Evolutionary conservation across 2,797 vertebrate species (phyloP).

Genomic region (Chiroxiphia lanceolata): DNA sequence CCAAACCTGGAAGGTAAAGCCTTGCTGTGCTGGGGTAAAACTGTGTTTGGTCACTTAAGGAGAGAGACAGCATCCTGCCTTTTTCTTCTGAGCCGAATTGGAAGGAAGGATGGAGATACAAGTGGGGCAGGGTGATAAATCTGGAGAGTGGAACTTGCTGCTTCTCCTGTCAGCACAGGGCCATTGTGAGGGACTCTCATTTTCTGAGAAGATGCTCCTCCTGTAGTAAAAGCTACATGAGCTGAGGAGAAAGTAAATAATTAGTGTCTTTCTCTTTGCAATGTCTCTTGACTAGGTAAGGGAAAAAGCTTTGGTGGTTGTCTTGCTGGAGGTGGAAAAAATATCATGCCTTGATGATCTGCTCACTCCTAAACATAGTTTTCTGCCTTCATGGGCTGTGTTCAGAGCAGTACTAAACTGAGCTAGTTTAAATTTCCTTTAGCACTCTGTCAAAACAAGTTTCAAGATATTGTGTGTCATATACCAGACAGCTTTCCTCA

Average conservation of each 20-base stretch:
- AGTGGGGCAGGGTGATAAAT: accelerated
- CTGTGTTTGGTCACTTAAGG: background rate
- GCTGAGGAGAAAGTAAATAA: background rate
- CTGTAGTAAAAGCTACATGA: background rate
- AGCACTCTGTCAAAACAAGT: background rate
- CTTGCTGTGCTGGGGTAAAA: background rate
- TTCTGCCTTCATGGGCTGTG: background rate
- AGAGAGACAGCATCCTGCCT: background rate
- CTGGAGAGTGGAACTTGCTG: background rate
- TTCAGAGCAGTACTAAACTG: background rate
- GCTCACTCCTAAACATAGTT: background rate
- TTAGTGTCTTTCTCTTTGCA: background rate
- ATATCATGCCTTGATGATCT: background rate
- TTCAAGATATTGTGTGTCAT: background rate
- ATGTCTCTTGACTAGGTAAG: background rate
- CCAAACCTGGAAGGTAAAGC: background rate
- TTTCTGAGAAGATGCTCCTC: background rate
- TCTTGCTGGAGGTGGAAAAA: background rate
- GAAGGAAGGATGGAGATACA: background rate
- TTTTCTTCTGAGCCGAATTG: background rate
- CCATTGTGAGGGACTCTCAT: background rate
- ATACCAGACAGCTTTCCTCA: background rate
- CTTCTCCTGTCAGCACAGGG: background rate
- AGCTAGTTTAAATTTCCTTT: background rate
- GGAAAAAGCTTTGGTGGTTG: background rate